Base-by-base conservation (phyloP, 2,113 vertebrate genomes). In the Oncorhynchus masou region DNA sequence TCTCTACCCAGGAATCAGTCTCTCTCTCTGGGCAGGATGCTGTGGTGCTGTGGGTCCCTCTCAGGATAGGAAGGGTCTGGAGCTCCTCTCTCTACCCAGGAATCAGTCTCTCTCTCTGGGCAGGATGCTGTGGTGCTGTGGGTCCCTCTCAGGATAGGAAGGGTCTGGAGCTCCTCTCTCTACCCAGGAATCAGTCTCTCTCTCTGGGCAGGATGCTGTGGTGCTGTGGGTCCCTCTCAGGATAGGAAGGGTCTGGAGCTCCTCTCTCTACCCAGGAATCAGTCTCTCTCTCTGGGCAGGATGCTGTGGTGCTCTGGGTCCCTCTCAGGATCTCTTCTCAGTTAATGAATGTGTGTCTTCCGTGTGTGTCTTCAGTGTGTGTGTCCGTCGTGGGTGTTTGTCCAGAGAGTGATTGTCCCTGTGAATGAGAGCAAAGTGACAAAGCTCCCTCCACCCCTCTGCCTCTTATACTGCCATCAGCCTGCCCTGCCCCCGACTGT, bases 381-480 rank as follows among this genome's bases (percentile, higher is more conserved):
- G 9, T 81, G 79, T 78, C 80, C 79, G 84, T 86, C 83, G 73
- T 66, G 74, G 45, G 73, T 82, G 68, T 67, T 75, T 83, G 74
- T 73, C n/a, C 64, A 67, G 54, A 66, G 77, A 79, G 76, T 70
- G 85, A 88, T 88, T 85, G 88, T 88, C 79, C 86, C 85, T n/a
- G 72, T 73, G 79, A 77, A 76, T 85, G 60, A 80, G 84, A 89
- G 89, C 74, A 80, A 86, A 91, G 80, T 87, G 88, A 94, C 93
- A 89, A 89, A 78, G 86, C 78, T 51, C 77, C 75, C 83, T 82
- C 89, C 75, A 93, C 91, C 94, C 83, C 84, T 64, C 27, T 81
- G 13, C 76, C 66, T 83, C 92, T 95, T 92, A 93, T 94, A 90
- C 73, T 45, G 86, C 71, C 75, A 81, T 34, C 70, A 71, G 60